These are phyloP conservation scores for Falcunculus frontatus DNA, from an alignment of 2,113 vertebrate species.

Conservation along the genomic window DNA sequence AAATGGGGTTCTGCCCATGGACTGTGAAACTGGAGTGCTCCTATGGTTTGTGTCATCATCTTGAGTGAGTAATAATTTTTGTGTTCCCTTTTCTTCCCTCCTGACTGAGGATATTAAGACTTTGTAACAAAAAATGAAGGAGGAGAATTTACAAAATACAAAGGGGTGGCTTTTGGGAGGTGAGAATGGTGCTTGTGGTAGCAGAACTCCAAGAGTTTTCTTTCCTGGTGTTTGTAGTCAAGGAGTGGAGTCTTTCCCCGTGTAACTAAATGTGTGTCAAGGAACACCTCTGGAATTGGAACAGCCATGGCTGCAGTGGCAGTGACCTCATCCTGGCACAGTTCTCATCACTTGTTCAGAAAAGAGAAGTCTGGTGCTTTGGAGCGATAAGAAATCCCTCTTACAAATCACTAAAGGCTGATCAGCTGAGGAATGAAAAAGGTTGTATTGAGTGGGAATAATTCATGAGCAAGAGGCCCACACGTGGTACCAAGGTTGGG, in stretches of 20 bases:
- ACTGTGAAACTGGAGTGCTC: not conserved
- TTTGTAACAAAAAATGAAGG: not conserved
- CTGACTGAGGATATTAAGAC: not conserved
- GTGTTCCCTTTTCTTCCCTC: not conserved
- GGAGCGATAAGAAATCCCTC: not conserved
- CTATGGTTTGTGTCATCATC: not conserved
- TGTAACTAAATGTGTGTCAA: no score
- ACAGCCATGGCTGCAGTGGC: not conserved
- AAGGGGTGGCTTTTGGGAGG: not conserved
- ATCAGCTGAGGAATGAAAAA: not conserved
- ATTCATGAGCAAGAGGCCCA: not conserved
- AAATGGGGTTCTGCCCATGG: constrained; percentile 31
- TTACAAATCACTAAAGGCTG: not conserved
- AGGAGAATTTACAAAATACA: not conserved
- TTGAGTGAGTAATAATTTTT: not conserved
- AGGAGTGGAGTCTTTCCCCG: not conserved
- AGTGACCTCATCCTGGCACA: not conserved
- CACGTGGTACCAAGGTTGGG: not conserved
- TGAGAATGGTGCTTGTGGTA: not conserved
- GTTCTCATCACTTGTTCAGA: not conserved
- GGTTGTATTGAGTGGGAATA: not conserved
- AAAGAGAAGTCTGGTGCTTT: not conserved
- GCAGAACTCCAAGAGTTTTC: not conserved
- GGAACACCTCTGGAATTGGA: not conserved
- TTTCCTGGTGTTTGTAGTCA: not conserved